Evolutionary conservation across 2,113 vertebrate genomes (phyloP), one percentile per base, ranked within the genome.

Genomic region (Phocoena sinus): DNA sequence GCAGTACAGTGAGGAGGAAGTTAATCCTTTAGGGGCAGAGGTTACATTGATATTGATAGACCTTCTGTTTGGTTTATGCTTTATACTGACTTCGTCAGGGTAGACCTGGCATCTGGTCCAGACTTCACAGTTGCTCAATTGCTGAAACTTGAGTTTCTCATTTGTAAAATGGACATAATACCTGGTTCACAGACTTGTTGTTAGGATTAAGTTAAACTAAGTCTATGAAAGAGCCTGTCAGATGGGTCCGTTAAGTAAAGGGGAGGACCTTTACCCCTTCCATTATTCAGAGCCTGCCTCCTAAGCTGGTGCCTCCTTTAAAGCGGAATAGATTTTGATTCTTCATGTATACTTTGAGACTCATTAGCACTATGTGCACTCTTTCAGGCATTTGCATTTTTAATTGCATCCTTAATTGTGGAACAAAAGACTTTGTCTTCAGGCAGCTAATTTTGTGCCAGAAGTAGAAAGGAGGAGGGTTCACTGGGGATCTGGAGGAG

Each of bases 331-430:
- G 21, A 94, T 67, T 93, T 93, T 53, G 73, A 28, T 70, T 97
- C 33, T 94, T 81, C 63, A 17, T 91, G 85, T 97, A 62, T 94
- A 63, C 71, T 92, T 41, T 65, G 87, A 92, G 87, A 73, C 70
- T 96, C 60, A 92, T 97, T 96, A 95, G 71, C 81, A 93, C 91
- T 77, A 38, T 88, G 33, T 33, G 67, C 80, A 73, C 90, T 95
- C 74, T 90, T 84, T 77, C 36, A 83, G n/a, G 56, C 50, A 97
- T 96, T 97, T 97, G 88, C 95, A 97, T 96, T 94, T 97, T 97
- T 97, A 97, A 97, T 97, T 96, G 84, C 71, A 76, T 92, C 60
- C 74, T 84, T 96, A 97, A 96, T 98, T 97, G 91, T 90, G 36
- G 47, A 97, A 97, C 96, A 96, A 95, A 96, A 95, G 65, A 33